Percentiles rank a stretch among this genome's conserved stretches.
These are phyloP conservation scores for Drosophila sucinea DNA, from an alignment of 1,140 invertebrate genomes.

Conservation along the genomic window DNA sequence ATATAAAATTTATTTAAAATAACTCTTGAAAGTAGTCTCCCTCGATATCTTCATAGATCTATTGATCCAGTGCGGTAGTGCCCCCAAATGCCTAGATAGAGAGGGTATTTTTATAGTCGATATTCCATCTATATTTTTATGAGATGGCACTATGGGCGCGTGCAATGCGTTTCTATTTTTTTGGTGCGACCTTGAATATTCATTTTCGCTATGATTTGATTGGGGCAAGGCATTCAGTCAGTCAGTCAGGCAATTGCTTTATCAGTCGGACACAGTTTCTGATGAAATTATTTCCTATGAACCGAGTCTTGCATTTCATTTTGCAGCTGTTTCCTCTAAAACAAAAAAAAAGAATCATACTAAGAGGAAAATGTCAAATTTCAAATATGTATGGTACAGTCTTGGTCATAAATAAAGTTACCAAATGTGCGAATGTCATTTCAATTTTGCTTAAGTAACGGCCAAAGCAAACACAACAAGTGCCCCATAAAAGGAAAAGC, in stretches of 20 bases:
- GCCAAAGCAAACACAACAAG: conserved; percentile 63
- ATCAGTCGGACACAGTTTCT: conserved; percentile 54
- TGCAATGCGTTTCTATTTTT: conserved; percentile 28
- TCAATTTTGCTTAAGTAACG: conserved; percentile 71
- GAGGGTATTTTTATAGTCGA: neutral
- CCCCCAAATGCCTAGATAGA: too few relatives aligned
- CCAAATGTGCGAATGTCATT: conserved; percentile 42
- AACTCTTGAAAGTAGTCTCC: too few relatives aligned
- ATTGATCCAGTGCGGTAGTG: too few relatives aligned
- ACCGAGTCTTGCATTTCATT: conserved; percentile 30
- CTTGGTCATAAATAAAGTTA: conserved; percentile 44
- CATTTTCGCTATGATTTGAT: conserved; percentile 2
- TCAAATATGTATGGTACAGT: conserved; percentile 34
- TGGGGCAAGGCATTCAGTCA: conserved; percentile 2
- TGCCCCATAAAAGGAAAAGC: conserved; percentile 68
- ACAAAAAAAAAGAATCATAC: conserved; percentile 11
- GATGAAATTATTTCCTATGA: conserved; percentile 21
- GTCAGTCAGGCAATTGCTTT: conserved; percentile 26
- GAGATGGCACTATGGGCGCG: neutral
- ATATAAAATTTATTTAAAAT: too few relatives aligned
- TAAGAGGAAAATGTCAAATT: conserved; percentile 44
- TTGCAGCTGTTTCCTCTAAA: conserved; percentile 22
- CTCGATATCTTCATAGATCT: too few relatives aligned
- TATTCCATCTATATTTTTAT: neutral
- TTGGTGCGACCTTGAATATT: conserved; percentile 39